Base-by-base conservation (phyloP, 2,113 vertebrate species). In the Prunella himalayana region DNA sequence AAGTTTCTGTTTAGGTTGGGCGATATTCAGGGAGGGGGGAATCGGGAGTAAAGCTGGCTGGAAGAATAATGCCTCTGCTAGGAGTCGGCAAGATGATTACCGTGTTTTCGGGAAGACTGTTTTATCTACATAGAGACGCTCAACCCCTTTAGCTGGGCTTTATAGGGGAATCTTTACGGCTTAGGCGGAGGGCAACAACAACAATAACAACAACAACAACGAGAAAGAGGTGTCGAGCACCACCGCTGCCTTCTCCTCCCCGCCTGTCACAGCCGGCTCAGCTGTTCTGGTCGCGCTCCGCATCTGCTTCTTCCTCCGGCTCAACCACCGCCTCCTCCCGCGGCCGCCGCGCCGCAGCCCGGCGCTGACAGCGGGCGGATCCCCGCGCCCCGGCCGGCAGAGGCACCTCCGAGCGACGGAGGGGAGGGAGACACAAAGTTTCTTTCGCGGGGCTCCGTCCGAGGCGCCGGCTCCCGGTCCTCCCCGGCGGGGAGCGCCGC, bases 1-100 rank as follows among this genome's bases (percentile, higher is more conserved):
- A 97, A 96, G 86, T 97, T 97, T 82, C 37, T 35, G 37, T 69
- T 92, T n/a, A 64, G 70, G 39, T 35, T 8, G 69, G 35, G 47
- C 33, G 50, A 61, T 9, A 35, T 31, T 44, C 64, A 3, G 20
- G 53, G 69, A 84, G 50, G 35, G 28, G 50, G 39, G 16, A 61
- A 66, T 30, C 7, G 6, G 33, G 54, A 21, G 28, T 0, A n/a
- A 33, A 78, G 7, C 13, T 12, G 61, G 42, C 60, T 13, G 37
- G 35, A 68, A 49, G n/a, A 57, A 65, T 8, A 70, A 41, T 3
- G 70, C 28, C 42, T 45, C 51, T 13, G 30, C 65, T 10, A 30
- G 31, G 69, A 37, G 64, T 31, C 41, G 1, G 27, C 50, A 23
- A 39, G 15, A 49, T 0, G 18, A 20, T 22, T 5, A 11, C 1